These are phyloP conservation scores for Axis porcinus DNA, from an alignment of 2,113 vertebrate species.

Conservation along the genomic window DNA sequence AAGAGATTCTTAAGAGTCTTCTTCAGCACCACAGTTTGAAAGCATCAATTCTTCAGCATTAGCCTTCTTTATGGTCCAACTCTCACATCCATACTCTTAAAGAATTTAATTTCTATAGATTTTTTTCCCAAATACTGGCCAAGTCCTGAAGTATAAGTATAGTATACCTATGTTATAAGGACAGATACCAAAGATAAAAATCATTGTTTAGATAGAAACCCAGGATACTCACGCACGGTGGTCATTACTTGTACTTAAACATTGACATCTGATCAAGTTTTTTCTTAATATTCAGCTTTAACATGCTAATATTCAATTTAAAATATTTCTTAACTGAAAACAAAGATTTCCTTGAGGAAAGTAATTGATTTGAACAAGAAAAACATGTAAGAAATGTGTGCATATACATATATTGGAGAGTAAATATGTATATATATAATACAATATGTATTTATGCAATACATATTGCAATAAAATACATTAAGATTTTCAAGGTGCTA, in stretches of 20 bases:
- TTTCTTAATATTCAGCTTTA: background rate
- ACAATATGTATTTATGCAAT: background rate
- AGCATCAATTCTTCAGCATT: background rate
- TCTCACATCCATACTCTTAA: background rate
- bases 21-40: background rate
- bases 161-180: background rate
- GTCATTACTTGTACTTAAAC: background rate
- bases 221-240: background rate
- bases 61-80: background rate
- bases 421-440: background rate
- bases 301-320: background rate
- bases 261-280: background rate
- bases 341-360: background rate
- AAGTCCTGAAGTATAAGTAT: background rate
- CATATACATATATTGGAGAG: background rate
- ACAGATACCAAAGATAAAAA: background rate
- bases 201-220: background rate
- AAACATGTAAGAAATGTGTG: background rate
- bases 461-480: background rate
- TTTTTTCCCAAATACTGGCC: background rate
- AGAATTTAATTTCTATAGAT: background rate
- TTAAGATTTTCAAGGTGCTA: background rate
- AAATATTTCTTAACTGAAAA: background rate
- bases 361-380: background rate
- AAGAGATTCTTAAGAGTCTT: background rate